A percentile compares a stretch with the other conserved stretches of the same genome.
phyloP scores from a whole-genome alignment of 2,797 vertebrate species.

The Betta splendens region DNA sequence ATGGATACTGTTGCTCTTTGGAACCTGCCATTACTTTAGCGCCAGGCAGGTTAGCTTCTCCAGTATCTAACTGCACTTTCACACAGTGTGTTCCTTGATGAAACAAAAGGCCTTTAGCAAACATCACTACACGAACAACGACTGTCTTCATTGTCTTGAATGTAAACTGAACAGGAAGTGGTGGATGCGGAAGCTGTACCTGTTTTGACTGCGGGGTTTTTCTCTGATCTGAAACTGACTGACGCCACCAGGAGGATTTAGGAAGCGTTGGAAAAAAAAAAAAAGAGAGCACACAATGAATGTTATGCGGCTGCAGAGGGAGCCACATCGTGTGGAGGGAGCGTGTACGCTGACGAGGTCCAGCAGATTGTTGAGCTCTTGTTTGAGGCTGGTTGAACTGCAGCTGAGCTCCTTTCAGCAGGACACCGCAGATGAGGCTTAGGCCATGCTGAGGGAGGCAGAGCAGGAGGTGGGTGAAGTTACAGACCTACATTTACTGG shows the following conservation, averaged over 20 bases:
- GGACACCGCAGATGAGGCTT: not conserved
- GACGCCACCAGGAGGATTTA: not conserved
- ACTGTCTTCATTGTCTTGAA: not conserved
- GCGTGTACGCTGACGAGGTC: slow-evolving; percentile 7
- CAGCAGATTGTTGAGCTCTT: slow-evolving; percentile 9
- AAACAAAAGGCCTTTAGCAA: not conserved
- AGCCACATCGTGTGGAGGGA: not conserved
- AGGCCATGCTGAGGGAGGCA: slow-evolving; percentile 60
- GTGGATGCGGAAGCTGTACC: not conserved
- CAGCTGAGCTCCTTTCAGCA: slow-evolving; percentile 11
- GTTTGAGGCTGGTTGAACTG: not conserved
- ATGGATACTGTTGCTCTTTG: not conserved
- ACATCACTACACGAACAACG: not conserved
- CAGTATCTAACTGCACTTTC: not conserved
- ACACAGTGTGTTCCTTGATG: not conserved
- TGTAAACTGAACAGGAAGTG: not conserved
- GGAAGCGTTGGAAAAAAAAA: too few relatives aligned
- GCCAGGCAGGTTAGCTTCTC: too few relatives aligned
- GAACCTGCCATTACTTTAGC: not conserved
- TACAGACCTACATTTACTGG: not conserved
- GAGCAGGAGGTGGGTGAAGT: not conserved
- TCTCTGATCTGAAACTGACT: not conserved
- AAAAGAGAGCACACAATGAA: too few relatives aligned
- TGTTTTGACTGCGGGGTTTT: not conserved
- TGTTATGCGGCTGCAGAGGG: not conserved